These are phyloP conservation scores for Ariolimax columbianus DNA, from an alignment of 2,888 invertebrate species.

Conservation along the genomic window DNA sequence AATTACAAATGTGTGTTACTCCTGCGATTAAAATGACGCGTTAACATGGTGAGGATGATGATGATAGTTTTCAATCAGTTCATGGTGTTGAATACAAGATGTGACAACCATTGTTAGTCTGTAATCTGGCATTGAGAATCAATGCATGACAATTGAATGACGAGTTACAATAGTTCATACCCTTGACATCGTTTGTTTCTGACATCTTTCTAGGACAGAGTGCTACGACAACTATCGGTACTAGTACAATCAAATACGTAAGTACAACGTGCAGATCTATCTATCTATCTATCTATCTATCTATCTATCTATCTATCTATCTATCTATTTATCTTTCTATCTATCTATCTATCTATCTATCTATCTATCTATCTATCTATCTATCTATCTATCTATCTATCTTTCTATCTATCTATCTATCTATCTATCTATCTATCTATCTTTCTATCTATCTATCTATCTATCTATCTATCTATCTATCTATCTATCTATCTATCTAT, in stretches of 20 bases:
- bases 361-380: slow-evolving; percentile 1
- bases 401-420: background rate
- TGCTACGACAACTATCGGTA: background rate
- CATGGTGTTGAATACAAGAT: no score
- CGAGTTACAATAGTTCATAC: no score
- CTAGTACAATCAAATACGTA: background rate
- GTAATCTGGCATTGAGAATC: no score
- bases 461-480: slow-evolving; percentile 5
- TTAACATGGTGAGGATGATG: no score
- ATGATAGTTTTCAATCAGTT: no score
- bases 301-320: background rate
- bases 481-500: slow-evolving; percentile 9
- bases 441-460: slow-evolving; percentile 5
- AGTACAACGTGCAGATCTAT: background rate
- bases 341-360: slow-evolving; percentile 1
- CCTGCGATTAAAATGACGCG: no score
- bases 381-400: slow-evolving; percentile 1
- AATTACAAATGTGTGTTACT: no score
- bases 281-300: background rate
- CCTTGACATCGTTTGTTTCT: no score
- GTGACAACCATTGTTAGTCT: no score
- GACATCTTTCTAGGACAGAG: no score
- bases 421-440: slow-evolving; percentile 1
- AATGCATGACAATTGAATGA: no score
- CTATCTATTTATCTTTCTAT: background rate